phyloP scores from a whole-genome alignment of 2,113 vertebrate genomes.

The Sardina pilchardus region DNA sequence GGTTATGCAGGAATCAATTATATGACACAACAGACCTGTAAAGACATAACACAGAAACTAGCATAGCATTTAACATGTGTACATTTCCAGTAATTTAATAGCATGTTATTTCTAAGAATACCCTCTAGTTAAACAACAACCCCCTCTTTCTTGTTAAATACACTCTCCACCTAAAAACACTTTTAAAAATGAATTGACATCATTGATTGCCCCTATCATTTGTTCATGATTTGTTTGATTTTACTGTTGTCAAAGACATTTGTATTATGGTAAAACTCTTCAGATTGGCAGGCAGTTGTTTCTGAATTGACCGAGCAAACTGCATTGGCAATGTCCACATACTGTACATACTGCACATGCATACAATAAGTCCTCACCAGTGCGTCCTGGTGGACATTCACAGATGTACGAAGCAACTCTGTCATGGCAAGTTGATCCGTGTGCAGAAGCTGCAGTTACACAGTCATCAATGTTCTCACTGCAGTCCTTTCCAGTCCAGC shows the following conservation, averaged over 20 bases:
- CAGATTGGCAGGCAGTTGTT: no score
- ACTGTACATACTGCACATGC: background rate
- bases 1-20: slow-evolving; percentile 94
- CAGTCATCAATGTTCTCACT: slow-evolving; percentile 97
- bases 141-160: no score
- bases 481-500: slow-evolving; percentile 94
- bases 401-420: slow-evolving; percentile 95
- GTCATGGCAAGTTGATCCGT: slow-evolving; percentile 91
- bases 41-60: background rate
- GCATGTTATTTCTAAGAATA: no score
- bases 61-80: no score
- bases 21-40: slow-evolving; percentile 90
- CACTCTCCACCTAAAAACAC: no score
- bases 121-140: no score
- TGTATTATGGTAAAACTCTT: no score
- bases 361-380: slow-evolving; percentile 72
- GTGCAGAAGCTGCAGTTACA: slow-evolving; percentile 86
- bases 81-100: no score
- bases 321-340: background rate
- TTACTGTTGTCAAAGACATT: no score
- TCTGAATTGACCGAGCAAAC: background rate
- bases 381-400: slow-evolving; percentile 92
- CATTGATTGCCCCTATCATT: no score
- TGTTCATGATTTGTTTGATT: background rate
- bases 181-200: no score